Base-by-base conservation (phyloP, 2,888 invertebrate species). In the Polietes domitor region DNA sequence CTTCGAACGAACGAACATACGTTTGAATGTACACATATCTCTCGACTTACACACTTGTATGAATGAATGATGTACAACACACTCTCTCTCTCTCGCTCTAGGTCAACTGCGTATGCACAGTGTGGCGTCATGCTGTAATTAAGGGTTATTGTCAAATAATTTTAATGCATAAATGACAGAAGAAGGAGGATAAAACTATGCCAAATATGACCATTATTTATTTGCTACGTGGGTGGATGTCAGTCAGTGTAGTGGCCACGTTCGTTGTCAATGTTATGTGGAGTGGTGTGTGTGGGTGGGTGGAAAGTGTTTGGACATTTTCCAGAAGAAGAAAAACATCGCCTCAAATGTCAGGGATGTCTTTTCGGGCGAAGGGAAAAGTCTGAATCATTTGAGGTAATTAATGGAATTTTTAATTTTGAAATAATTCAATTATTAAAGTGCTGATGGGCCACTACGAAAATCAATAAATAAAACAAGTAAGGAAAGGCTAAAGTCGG, bases 61-160 rank as follows among this genome's bases (percentile, higher is more conserved):
- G 28, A n/a, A 55, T 50, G 50, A 50, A 50, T 50, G n/a, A 19
- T 21, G 10, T 12, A 55, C 55, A 10, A 53, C 17, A 17, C 21
- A 55, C 21, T 55, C 21, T n/a, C n/a, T n/a, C n/a, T n/a, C n/a
- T n/a, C n/a, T n/a, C 7, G 32, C 7, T 32, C 32, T 32, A 32
- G 21, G n/a, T 41, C 58, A 26, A 24, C 43, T 15, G 43, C 43
- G 7, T 41, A 12, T 68, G 41, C 43, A 68, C 43, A 43, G 41
- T 21, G 24, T 68, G 68, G 68, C 68, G 68, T 68, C 68, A 68
- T 43, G 2, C 12, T 58, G 43, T 43, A 68, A 68, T 68, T 68
- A 68, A 24, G 68, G 68, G 43, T 68, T 68, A 41, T 68, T 68
- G 37, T 68, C 41, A 37, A 65, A 37, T 65, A 37, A 37, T 65